These are phyloP conservation scores for Alces alces DNA, from an alignment of 2,113 vertebrate species.

Conservation along the genomic window DNA sequence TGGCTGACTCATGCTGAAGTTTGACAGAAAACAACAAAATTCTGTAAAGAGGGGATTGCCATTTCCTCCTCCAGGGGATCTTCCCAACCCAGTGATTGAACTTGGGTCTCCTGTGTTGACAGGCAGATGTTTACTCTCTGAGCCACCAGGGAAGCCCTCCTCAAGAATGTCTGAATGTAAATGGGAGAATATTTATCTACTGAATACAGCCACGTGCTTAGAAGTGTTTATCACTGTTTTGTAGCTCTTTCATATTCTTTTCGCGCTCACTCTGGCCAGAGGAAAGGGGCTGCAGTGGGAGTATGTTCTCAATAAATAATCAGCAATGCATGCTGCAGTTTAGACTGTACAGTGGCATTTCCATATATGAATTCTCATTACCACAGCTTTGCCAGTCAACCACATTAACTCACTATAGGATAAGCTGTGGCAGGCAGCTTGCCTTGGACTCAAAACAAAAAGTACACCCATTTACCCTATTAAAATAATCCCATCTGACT, in stretches of 20 bases:
- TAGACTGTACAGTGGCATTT: background rate
- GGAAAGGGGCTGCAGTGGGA: background rate
- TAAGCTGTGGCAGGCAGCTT: background rate
- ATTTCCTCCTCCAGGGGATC: background rate
- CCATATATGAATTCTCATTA: background rate
- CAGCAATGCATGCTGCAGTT: background rate
- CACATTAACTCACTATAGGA: background rate
- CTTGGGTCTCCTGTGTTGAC: background rate
- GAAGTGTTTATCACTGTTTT: background rate
- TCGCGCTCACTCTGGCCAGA: background rate
- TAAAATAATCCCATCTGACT: background rate
- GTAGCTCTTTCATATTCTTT: background rate
- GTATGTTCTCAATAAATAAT: background rate
- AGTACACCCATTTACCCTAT: background rate
- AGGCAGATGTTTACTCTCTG: background rate
- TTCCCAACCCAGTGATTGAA: background rate
- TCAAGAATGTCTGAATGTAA: conserved; percentile 45
- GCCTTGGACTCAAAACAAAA: background rate
- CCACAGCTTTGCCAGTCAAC: background rate
- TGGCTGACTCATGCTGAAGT: background rate
- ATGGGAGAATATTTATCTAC: conserved; percentile 40
- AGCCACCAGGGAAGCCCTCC: background rate
- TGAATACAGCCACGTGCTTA: conserved; percentile 29
- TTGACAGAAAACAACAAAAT: background rate
- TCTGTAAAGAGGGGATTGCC: background rate